Percentiles rank a stretch among this genome's conserved stretches.
Conservation (phyloP, 2,797 vertebrate genomes). For the Darevskia mixta region DNA sequence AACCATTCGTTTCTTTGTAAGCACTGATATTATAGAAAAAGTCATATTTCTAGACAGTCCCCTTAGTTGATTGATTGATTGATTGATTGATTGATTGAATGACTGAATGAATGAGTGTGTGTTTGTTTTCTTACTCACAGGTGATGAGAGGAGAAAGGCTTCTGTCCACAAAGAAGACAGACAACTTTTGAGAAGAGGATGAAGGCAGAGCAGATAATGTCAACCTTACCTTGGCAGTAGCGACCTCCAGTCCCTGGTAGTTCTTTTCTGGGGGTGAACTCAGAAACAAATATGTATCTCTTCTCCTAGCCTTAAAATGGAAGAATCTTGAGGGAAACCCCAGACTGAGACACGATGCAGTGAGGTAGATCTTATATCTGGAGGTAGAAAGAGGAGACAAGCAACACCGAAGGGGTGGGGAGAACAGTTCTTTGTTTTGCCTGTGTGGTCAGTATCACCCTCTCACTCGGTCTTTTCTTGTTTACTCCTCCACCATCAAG, state of each 20-base stretch:
- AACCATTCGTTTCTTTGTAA: neutral
- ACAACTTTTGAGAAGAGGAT: neutral
- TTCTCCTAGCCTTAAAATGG: conserved; percentile 4
- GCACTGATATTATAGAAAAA: neutral
- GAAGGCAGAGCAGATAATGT: neutral
- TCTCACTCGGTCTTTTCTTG: conserved; percentile 25
- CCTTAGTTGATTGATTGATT: neutral
- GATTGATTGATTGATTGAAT: neutral
- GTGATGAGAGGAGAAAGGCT: too few relatives aligned
- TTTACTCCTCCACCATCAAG: conserved; percentile 35
- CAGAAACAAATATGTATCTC: neutral
- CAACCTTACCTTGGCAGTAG: conserved; percentile 75
- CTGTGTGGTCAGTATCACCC: conserved; percentile 46
- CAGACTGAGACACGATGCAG: neutral
- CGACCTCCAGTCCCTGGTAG: conserved; percentile 47
- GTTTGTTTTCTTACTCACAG: neutral
- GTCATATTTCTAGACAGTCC: neutral
- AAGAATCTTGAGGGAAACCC: neutral
- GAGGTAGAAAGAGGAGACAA: conserved; percentile 39
- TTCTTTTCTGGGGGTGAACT: conserved; percentile 43
- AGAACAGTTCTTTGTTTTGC: conserved; percentile 49
- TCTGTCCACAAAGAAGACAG: too few relatives aligned
- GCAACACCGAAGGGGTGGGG: conserved; percentile 37
- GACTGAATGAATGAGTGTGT: neutral
- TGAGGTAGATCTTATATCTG: conserved; percentile 32